These are phyloP conservation scores for Mormyrops attenuatus DNA, from an alignment of 2,797 vertebrate genomes.

Conservation along the genomic window DNA sequence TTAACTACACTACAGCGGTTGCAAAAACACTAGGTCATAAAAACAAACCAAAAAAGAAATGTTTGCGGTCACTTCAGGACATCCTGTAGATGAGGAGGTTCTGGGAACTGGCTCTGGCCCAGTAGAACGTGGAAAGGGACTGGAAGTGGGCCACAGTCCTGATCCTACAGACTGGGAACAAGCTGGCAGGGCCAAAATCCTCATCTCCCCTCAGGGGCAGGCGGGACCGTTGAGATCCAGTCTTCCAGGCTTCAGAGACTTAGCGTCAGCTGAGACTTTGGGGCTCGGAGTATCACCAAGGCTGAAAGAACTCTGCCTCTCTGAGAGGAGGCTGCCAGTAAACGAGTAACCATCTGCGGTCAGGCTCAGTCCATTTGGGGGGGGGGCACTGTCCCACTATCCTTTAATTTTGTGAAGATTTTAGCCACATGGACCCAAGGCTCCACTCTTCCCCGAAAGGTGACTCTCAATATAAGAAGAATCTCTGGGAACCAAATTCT, in stretches of 20 bases:
- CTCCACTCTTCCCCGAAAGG: neutral
- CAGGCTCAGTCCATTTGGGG: neutral
- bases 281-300: neutral
- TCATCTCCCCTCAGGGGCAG: neutral
- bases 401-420: neutral
- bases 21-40: neutral
- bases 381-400: neutral
- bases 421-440: neutral
- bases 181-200: neutral
- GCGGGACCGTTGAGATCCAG: neutral
- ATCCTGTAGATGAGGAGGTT: neutral
- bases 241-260: neutral
- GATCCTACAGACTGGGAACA: neutral
- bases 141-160: neutral
- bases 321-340: neutral
- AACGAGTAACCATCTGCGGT: neutral
- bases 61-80: neutral
- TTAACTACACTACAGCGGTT: neutral
- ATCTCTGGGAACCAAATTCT: neutral
- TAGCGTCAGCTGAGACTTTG: neutral
- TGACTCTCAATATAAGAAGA: neutral
- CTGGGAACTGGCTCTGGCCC: neutral
- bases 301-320: neutral
- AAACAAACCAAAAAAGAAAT: neutral
- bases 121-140: neutral